phyloP scores from a whole-genome alignment of 2,113 vertebrate species.

The Martes martes region DNA sequence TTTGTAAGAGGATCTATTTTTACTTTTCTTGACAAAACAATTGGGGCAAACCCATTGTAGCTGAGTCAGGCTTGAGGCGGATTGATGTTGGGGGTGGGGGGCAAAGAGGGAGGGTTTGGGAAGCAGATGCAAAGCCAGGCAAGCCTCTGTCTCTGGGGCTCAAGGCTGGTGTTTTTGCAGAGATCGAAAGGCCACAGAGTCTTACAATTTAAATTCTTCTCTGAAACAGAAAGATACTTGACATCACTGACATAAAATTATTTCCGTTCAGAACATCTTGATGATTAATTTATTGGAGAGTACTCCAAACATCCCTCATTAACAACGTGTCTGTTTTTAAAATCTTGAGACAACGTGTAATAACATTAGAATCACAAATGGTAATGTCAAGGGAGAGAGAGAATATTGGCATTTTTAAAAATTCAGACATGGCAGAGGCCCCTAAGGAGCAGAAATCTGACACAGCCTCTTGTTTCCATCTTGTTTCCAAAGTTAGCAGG shows the following conservation, averaged over 20 bases:
- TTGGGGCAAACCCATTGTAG: background rate
- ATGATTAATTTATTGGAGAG: background rate
- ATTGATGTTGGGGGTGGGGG: background rate
- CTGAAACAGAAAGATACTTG: background rate
- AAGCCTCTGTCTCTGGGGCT: background rate
- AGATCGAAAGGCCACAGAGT: background rate
- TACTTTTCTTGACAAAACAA: constrained; percentile 32
- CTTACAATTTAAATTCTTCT: background rate
- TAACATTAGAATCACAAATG: constrained; percentile 30
- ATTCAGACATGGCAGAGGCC: background rate
- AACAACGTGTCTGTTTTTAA: constrained; percentile 7
- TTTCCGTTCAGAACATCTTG: background rate
- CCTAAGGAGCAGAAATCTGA: background rate
- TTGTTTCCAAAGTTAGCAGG: background rate
- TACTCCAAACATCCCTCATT: constrained; percentile 20
- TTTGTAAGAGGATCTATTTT: background rate
- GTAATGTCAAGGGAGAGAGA: background rate
- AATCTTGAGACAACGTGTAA: constrained; percentile 35
- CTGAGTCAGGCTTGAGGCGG: background rate
- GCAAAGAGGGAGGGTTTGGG: background rate
- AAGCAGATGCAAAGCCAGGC: background rate
- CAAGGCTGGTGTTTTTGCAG: background rate
- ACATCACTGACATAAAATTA: constrained; percentile 19
- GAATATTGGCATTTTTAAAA: constrained; percentile 27
- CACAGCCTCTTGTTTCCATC: background rate